Evolutionary conservation across 2,888 invertebrate genomes (phyloP).

Genomic region (Hirtodrosophila alboralis): DNA sequence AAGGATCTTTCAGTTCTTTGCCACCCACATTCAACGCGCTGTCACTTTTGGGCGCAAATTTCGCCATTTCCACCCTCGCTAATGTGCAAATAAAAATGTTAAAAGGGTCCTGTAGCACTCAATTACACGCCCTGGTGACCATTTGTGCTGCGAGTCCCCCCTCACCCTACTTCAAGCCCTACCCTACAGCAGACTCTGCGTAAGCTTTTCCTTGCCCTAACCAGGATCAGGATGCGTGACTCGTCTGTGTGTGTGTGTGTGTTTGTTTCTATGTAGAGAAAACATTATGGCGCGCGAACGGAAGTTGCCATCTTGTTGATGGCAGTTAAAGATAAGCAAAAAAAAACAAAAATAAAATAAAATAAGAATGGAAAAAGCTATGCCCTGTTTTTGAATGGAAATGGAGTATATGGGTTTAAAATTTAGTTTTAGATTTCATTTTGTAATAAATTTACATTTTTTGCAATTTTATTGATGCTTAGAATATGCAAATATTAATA

Average conservation of each 20-base stretch:
- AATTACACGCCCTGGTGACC: conserved; percentile 85
- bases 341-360: conserved; percentile 39
- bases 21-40: conserved; percentile 78
- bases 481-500: too few species aligned
- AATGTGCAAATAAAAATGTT: conserved; percentile 85
- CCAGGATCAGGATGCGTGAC: conserved; percentile 65
- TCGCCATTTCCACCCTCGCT: conserved; percentile 83
- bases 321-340: conserved; percentile 83
- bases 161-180: background rate
- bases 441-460: too few species aligned
- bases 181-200: background rate
- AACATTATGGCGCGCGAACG: conserved; percentile 84
- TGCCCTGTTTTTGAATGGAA: conserved; percentile 31
- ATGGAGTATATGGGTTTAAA: background rate
- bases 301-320: conserved; percentile 85
- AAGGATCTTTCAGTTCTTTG: conserved; percentile 9
- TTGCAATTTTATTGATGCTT: too few species aligned
- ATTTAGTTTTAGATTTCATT: too few species aligned
- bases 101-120: conserved; percentile 85
- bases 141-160: conserved; percentile 49
- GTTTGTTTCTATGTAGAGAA: conserved; percentile 66
- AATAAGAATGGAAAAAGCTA: too few species aligned
- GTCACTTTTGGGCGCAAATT: conserved; percentile 80
- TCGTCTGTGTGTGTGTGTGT: conserved; percentile 40
- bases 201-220: conserved; percentile 31